Conservation (phyloP, 2,113 vertebrate genomes). For the Probosciger aterrimus region DNA sequence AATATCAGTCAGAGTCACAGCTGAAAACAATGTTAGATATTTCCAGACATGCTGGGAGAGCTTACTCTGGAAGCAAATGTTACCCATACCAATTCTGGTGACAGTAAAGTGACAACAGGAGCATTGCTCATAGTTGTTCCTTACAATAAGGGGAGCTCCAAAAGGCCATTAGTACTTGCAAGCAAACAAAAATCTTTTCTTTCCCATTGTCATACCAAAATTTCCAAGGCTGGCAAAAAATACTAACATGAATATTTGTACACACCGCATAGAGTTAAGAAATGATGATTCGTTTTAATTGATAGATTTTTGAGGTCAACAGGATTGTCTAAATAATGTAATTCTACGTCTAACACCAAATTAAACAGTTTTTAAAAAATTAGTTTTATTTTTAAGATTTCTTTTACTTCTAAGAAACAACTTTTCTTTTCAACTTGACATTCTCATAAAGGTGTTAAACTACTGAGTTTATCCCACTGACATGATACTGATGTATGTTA, state of each 20-base stretch:
- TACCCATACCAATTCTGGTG: neutral
- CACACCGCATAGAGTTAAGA: neutral
- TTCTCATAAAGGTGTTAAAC: neutral
- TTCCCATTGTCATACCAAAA: neutral
- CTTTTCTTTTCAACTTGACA: neutral
- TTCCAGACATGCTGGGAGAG: neutral
- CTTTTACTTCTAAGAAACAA: neutral
- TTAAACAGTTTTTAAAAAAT: neutral
- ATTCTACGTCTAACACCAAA: neutral
- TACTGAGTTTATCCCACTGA: neutral
- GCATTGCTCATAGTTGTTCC: rapidly evolving
- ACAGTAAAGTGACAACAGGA: neutral
- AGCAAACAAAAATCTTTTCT: neutral
- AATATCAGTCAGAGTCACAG: neutral
- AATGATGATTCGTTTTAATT: rapidly evolving
- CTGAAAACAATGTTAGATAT: neutral
- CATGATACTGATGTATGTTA: neutral
- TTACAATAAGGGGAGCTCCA: neutral
- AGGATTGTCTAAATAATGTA: neutral
- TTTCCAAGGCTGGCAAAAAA: neutral
- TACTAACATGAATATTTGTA: neutral
- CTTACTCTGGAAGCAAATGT: neutral
- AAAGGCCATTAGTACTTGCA: neutral
- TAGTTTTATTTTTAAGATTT: neutral
- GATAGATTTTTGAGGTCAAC: neutral